phyloP scores from a whole-genome alignment of 2,797 vertebrate species.

The Schizopygopsis pylzovi region DNA sequence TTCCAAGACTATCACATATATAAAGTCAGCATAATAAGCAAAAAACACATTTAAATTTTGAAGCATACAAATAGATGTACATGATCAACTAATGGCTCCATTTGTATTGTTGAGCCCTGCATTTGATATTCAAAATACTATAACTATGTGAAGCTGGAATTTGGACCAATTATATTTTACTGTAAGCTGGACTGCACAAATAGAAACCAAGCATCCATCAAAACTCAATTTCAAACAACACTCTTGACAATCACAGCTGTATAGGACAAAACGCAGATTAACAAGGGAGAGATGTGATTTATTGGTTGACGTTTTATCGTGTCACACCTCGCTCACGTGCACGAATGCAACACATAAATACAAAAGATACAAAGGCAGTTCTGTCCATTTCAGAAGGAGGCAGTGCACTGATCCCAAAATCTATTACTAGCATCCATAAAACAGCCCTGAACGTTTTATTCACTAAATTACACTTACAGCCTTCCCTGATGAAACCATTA shows the following conservation, averaged over 20 bases:
- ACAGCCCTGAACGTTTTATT: conserved; percentile 19
- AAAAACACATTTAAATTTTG: not conserved
- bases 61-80: not conserved
- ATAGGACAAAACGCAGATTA: not conserved
- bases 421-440: conserved; percentile 40
- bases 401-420: conserved; percentile 50
- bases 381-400: conserved; percentile 9
- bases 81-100: not conserved
- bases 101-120: not conserved
- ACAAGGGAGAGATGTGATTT: conserved; percentile 5
- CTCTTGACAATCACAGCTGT: conserved; percentile 4
- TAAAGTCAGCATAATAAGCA: not conserved
- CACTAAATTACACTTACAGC: conserved; percentile 7
- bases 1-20: not conserved
- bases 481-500: conserved; percentile 44
- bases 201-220: not conserved
- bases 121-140: not conserved
- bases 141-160: too few relatives aligned
- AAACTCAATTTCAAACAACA: not conserved
- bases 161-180: not conserved
- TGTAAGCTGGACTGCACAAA: not conserved
- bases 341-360: not conserved
- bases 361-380: not conserved
- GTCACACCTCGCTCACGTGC: not conserved
- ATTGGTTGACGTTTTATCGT: not conserved